Conservation (phyloP, 2,797 vertebrate species). For the Cyclura pinguis region DNA sequence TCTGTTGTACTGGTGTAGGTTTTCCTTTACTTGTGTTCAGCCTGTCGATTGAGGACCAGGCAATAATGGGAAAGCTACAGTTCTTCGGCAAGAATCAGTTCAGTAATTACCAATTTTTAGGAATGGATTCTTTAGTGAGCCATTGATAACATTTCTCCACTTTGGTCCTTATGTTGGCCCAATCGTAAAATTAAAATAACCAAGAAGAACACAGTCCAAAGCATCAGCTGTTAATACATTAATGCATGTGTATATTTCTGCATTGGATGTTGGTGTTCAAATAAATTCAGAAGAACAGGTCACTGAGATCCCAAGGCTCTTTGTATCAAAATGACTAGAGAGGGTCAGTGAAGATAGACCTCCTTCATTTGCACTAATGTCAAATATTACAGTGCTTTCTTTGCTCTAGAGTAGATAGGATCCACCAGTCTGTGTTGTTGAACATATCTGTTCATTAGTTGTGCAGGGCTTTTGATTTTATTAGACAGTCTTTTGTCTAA, state of each 20-base stretch:
- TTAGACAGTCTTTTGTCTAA: too few relatives aligned
- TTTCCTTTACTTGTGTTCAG: background rate
- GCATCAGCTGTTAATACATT: background rate
- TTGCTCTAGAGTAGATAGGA: background rate
- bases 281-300: background rate
- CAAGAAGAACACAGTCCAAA: background rate
- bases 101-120: background rate
- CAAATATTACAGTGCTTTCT: background rate
- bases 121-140: background rate
- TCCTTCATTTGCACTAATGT: background rate
- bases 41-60: too few relatives aligned
- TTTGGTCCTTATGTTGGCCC: background rate
- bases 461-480: too few relatives aligned
- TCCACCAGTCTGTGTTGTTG: background rate
- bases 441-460: background rate
- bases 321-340: background rate
- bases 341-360: background rate
- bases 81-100: background rate
- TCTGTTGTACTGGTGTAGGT: background rate
- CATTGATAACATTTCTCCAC: background rate
- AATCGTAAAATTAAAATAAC: background rate
- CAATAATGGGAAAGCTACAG: background rate
- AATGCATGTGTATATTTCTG: background rate
- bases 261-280: background rate
- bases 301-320: background rate